phyloP scores from a whole-genome alignment of 2,797 vertebrate species.

The Leptatherina wallacei region DNA sequence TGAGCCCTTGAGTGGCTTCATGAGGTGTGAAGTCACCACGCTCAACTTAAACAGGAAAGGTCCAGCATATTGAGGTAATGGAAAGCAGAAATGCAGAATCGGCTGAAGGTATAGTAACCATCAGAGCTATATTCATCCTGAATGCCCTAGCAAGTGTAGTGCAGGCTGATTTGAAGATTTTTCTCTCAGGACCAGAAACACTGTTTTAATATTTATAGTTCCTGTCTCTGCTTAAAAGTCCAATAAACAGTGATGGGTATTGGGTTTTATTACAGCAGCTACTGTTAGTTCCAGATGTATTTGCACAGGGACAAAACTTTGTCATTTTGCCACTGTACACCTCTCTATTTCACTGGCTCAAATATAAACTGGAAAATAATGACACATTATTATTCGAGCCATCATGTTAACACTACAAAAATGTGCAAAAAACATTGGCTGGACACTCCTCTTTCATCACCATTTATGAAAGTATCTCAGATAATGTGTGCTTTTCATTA shows the following conservation, averaged over 20 bases:
- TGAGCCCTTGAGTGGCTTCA: slow-evolving; percentile 73
- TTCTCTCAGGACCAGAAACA: not conserved
- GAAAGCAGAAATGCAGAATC: slow-evolving; percentile 61
- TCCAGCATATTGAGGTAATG: slow-evolving; percentile 31
- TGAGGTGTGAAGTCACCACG: slow-evolving; percentile 70
- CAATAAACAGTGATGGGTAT: not conserved
- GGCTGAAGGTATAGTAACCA: slow-evolving; percentile 45
- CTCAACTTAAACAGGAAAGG: slow-evolving; percentile 61
- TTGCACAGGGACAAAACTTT: not conserved
- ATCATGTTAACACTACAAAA: not conserved
- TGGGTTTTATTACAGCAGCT: not conserved
- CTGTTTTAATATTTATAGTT: slow-evolving; percentile 1
- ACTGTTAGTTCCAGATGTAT: not conserved
- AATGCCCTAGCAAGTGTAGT: slow-evolving; percentile 4
- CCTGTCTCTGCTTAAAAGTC: not conserved
- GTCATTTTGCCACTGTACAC: not conserved
- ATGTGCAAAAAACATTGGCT: not conserved
- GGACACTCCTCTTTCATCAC: too few relatives aligned
- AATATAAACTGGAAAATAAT: not conserved
- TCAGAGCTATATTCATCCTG: slow-evolving; percentile 28
- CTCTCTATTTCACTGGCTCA: not conserved
- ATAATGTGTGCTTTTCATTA: not conserved
- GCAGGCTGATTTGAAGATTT: not conserved
- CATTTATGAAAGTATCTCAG: not conserved
- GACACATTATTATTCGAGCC: not conserved